A percentile compares a stretch with the other conserved stretches of the same genome.
Evolutionary conservation across 1,140 invertebrate species (phyloP).

Genomic region (Drosophila virilis): DNA sequence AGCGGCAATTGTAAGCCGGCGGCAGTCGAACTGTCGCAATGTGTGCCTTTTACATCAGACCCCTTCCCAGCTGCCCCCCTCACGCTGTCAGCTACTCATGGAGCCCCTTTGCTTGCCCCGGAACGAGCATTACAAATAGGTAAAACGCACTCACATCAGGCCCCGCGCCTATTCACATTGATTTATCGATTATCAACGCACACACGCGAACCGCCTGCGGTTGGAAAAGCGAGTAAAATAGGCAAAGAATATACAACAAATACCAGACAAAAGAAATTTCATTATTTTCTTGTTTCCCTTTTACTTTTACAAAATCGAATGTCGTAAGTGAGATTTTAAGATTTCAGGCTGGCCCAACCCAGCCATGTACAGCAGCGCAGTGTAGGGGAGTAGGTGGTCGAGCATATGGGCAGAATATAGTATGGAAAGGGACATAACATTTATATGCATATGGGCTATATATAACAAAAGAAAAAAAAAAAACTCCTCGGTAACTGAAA

Average conservation of each 20-base stretch:
- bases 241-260: slow-evolving; percentile 24
- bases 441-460: no score
- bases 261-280: slow-evolving; percentile 65
- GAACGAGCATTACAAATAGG: slow-evolving; percentile 63
- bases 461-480: no score
- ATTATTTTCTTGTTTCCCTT: slow-evolving; percentile 43
- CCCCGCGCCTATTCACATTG: slow-evolving; percentile 27
- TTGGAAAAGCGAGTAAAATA: slow-evolving; percentile 39
- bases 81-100: slow-evolving; percentile 8
- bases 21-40: slow-evolving; percentile 60
- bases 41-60: slow-evolving; percentile 30
- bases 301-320: slow-evolving; percentile 36
- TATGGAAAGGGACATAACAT: no score
- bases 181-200: slow-evolving; percentile 77
- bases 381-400: background rate
- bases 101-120: slow-evolving; percentile 53
- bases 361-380: slow-evolving; percentile 2
- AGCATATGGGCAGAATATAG: background rate
- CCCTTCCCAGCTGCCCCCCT: background rate
- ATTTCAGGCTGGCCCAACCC: slow-evolving; percentile 10
- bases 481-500: no score
- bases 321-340: slow-evolving; percentile 55
- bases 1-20: slow-evolving; percentile 50
- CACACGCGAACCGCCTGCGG: slow-evolving; percentile 33
- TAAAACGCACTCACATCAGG: slow-evolving; percentile 14